Conservation (phyloP, 2,113 vertebrate species). For the Otocyon megalotis region DNA sequence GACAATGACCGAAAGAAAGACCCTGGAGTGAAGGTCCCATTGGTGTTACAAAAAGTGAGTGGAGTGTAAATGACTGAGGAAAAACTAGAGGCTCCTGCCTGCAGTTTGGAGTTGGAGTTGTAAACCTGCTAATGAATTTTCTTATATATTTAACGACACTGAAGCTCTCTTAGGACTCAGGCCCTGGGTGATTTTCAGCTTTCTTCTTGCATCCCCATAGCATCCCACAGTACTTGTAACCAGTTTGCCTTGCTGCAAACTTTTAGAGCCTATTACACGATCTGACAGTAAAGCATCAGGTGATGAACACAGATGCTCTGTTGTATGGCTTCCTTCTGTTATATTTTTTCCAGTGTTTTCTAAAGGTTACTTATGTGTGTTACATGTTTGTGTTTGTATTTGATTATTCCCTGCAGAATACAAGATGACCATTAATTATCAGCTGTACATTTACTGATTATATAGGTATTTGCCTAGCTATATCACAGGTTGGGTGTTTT, state of each 20-base stretch:
- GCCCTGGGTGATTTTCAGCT: not conserved
- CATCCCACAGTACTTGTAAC: not conserved
- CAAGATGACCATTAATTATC: not conserved
- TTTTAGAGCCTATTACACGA: not conserved
- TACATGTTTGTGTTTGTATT: not conserved
- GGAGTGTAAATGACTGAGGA: fast-evolving
- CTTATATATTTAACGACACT: not conserved
- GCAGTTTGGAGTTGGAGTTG: not conserved
- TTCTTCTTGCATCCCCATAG: not conserved
- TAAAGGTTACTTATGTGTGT: not conserved
- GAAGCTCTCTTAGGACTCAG: not conserved
- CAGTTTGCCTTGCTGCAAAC: no score
- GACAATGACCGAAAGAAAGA: conserved; percentile 94
- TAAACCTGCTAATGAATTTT: not conserved
- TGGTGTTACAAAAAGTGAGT: conserved; percentile 96
- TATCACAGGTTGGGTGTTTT: not conserved
- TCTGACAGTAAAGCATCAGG: not conserved
- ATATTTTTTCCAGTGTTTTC: not conserved
- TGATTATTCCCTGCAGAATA: not conserved
- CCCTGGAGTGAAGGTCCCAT: conserved; percentile 94
- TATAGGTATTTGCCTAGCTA: not conserved
- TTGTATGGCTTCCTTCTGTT: not conserved
- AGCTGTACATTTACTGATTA: not conserved
- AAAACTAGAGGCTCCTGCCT: not conserved
- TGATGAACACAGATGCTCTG: not conserved